Base-by-base conservation (phyloP, 2,113 vertebrate genomes). In the Mirza zaza region DNA sequence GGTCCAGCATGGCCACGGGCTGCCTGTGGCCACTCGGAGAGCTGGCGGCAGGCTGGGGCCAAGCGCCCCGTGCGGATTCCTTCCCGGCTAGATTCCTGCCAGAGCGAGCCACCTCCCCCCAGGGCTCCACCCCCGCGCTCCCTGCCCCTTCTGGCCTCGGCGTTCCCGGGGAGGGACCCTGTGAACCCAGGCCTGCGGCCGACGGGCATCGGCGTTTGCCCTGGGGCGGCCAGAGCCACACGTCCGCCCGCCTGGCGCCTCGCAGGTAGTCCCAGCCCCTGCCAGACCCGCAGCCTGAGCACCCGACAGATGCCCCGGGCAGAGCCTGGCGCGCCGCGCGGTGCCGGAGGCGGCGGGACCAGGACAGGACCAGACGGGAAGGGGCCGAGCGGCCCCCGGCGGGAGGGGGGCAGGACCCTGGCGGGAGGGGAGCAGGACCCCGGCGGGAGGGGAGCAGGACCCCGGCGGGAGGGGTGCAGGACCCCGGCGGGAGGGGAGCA, bases 261-360 rank as follows among this genome's bases (percentile, higher is more conserved):
- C 23, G 11, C 48, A 25, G 20, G 55, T 11, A 32, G 70, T 63
- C 57, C 42, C 71, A 50, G 50, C 55, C 32, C 21, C 14, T 25
- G 57, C 15, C 8, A 10, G n/a, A 11, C 71, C 73, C 5, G 27
- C 1, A 29, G 32, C 10, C 39, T 1, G 5, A 23, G 84, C 23
- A 20, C 15, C 34, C 18, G 5, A 36, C 32, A 8, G 25, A 52
- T 48, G 39, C 52, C 21, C 6, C 8, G 6, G 48, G 29, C 68
- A 73, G 61, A 55, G 36, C 34, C 67, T 6, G 12, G 61, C 4
- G 3, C 39, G 5, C 12, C 0, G 6, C 6, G 14, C 73, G 0
- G 57, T 25, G 55, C 61, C 1, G 34, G 63, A 29, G 36, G 34
- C 65, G 9, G 79, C 32, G 3, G 55, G 70, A n/a, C 75, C 2